Percentiles rank a stretch among this genome's conserved stretches.
These are phyloP conservation scores for Rotaria macrura DNA, from an alignment of 2,888 invertebrate genomes.

Conservation along the genomic window DNA sequence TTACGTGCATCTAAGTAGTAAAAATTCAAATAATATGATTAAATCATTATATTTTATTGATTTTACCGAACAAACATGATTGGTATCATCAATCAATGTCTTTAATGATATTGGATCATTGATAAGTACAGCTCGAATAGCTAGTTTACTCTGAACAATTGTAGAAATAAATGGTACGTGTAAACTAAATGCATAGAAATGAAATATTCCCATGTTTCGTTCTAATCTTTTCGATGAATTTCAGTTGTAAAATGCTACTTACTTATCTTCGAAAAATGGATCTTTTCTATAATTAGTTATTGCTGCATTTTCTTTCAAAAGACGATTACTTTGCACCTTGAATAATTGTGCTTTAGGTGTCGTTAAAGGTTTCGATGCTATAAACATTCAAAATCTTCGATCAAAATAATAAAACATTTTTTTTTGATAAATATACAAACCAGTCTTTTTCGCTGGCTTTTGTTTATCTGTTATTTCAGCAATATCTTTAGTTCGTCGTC, in stretches of 20 bases:
- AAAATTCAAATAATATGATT: not conserved
- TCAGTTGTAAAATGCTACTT: conserved; percentile 34
- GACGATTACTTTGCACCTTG: conserved; percentile 29
- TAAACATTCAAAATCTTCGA: not conserved
- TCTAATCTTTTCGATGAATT: too few species aligned
- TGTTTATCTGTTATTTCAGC: not conserved
- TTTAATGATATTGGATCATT: conserved; percentile 41
- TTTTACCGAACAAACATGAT: conserved; percentile 39
- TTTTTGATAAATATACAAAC: not conserved
- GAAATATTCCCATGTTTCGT: too few species aligned
- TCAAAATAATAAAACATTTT: not conserved
- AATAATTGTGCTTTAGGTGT: conserved; percentile 23
- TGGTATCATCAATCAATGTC: conserved; percentile 38
- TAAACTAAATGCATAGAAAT: not conserved
- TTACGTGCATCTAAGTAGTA: not conserved
- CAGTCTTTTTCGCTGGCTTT: not conserved
- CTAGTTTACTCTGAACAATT: conserved; percentile 47
- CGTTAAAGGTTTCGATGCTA: not conserved
- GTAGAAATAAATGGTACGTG: conserved; percentile 50
- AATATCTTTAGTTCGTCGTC: not conserved
- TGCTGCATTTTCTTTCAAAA: conserved; percentile 39
- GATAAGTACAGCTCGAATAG: conserved; percentile 43
- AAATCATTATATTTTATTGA: not conserved
- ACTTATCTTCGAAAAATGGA: conserved; percentile 50
- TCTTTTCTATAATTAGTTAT: conserved; percentile 48